phyloP scores from a whole-genome alignment of 2,797 vertebrate species.

The Acanthurus leucopareius region DNA sequence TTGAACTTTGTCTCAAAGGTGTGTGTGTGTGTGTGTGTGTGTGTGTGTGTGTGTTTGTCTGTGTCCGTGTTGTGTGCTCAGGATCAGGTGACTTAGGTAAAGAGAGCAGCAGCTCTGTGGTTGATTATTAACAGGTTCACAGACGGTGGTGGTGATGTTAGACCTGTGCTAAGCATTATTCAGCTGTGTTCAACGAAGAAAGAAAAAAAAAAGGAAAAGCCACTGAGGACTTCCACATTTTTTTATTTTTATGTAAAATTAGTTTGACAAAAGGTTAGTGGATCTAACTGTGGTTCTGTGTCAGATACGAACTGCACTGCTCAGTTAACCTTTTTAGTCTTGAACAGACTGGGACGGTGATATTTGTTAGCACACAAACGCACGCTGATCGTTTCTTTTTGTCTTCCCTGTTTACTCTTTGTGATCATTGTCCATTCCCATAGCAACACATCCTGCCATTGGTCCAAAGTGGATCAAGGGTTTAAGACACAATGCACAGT shows the following conservation, averaged over 20 bases:
- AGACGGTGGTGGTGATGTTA: slow-evolving; percentile 21
- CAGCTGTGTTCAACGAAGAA: no score
- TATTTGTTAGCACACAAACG: slow-evolving; percentile 64
- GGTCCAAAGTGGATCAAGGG: slow-evolving; percentile 66
- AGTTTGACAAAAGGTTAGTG: no score
- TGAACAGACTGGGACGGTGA: slow-evolving; percentile 55
- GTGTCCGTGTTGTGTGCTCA: slow-evolving; percentile 29
- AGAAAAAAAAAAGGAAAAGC: background rate
- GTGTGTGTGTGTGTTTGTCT: slow-evolving; percentile 23
- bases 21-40: slow-evolving; percentile 31
- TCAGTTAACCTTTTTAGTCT: slow-evolving; percentile 42
- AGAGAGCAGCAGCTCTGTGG: slow-evolving; percentile 63
- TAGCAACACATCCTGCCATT: slow-evolving; percentile 83
- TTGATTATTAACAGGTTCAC: slow-evolving; percentile 75
- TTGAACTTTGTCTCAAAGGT: slow-evolving; percentile 37
- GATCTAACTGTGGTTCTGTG: background rate
- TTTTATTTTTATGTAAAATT: background rate
- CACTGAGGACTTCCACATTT: background rate
- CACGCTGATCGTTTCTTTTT: slow-evolving; percentile 61
- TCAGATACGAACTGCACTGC: background rate
- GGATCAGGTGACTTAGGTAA: slow-evolving; percentile 66
- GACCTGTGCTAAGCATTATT: background rate
- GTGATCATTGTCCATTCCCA: slow-evolving; percentile 79
- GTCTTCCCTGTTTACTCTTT: slow-evolving; percentile 79
- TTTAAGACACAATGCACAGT: slow-evolving; percentile 50